These are phyloP conservation scores for Leucozona laternaria DNA, from an alignment of 2,888 invertebrate genomes.

Conservation along the genomic window DNA sequence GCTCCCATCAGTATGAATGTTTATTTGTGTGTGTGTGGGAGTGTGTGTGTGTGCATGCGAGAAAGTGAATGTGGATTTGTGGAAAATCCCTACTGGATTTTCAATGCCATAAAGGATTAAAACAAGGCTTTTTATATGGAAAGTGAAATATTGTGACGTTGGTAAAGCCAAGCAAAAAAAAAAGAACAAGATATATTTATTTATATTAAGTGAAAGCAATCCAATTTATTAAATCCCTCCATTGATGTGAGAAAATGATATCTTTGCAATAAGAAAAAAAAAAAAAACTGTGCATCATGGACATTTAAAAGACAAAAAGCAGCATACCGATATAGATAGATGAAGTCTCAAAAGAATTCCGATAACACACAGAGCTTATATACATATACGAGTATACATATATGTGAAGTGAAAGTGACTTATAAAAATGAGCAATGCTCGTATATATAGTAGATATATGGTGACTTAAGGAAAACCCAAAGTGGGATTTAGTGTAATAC, in stretches of 20 bases:
- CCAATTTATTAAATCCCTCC: conserved; percentile 41
- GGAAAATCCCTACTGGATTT: conserved; percentile 23
- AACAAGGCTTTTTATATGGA: conserved; percentile 33
- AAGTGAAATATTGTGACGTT: conserved; percentile 48
- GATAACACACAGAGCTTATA: not conserved
- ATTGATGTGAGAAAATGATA: conserved; percentile 44
- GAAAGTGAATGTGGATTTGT: conserved; percentile 51
- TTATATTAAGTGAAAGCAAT: conserved; percentile 37
- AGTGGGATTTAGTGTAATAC: conserved; percentile 19
- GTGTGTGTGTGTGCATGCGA: conserved; percentile 20
- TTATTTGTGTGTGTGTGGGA: not conserved
- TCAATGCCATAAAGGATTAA: conserved; percentile 40
- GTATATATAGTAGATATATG: not conserved
- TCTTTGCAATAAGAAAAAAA: conserved; percentile 9
- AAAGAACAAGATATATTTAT: conserved; percentile 15
- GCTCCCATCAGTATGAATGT: not conserved
- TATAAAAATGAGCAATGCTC: conserved; percentile 20
- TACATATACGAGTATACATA: not conserved
- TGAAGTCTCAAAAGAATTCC: conserved; percentile 12
- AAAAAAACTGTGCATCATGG: conserved; percentile 38
- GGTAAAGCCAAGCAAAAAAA: not conserved
- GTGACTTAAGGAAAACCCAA: conserved; percentile 25
- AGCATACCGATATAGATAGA: not conserved
- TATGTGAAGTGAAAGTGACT: conserved; percentile 34
- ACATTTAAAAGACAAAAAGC: not conserved